Percentiles rank a stretch among this genome's conserved stretches.
phyloP scores from a whole-genome alignment of 2,888 invertebrate genomes.

The Caenorhabditis auriculariae region DNA sequence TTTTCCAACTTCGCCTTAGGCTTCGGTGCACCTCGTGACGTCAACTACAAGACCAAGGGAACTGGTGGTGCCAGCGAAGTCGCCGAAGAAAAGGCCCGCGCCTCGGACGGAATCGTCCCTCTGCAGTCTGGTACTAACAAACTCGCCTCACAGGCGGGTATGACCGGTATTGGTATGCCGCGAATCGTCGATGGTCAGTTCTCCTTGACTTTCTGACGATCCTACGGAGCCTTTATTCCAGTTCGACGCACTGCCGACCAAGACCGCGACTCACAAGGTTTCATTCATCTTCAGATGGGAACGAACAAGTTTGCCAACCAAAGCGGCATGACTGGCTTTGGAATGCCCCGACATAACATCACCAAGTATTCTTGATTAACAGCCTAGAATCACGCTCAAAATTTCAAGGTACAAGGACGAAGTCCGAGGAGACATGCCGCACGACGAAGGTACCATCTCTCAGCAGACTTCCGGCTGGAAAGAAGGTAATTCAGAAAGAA shows the following conservation, averaged over 20 bases:
- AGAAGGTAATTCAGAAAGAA: slow-evolving; percentile 55
- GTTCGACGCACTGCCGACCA: slow-evolving; percentile 60
- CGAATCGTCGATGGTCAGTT: slow-evolving; percentile 66
- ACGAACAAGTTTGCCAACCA: slow-evolving; percentile 64
- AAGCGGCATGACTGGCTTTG: slow-evolving; percentile 62
- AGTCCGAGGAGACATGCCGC: slow-evolving; percentile 62
- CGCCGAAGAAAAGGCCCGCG: slow-evolving; percentile 63
- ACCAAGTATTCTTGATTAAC: slow-evolving; percentile 47
- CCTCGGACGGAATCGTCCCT: slow-evolving; percentile 66
- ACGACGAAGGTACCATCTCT: slow-evolving; percentile 60
- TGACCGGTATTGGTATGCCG: slow-evolving; percentile 69
- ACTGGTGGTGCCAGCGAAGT: slow-evolving; percentile 62
- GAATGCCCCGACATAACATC: slow-evolving; percentile 62
- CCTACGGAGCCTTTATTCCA: slow-evolving; percentile 16
- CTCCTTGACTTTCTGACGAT: slow-evolving; percentile 8
- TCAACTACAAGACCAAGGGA: slow-evolving; percentile 62
- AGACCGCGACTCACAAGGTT: slow-evolving; percentile 62
- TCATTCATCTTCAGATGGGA: slow-evolving; percentile 63
- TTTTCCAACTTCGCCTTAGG: slow-evolving; percentile 19
- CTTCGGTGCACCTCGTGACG: slow-evolving; percentile 61
- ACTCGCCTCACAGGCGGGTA: slow-evolving; percentile 68
- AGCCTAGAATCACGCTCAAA: not conserved
- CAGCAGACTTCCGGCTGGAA: slow-evolving; percentile 63
- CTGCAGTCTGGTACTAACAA: slow-evolving; percentile 69
- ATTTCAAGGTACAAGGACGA: slow-evolving; percentile 53